phyloP scores from a whole-genome alignment of 2,888 invertebrate species.

The Epsilonema sp. region DNA sequence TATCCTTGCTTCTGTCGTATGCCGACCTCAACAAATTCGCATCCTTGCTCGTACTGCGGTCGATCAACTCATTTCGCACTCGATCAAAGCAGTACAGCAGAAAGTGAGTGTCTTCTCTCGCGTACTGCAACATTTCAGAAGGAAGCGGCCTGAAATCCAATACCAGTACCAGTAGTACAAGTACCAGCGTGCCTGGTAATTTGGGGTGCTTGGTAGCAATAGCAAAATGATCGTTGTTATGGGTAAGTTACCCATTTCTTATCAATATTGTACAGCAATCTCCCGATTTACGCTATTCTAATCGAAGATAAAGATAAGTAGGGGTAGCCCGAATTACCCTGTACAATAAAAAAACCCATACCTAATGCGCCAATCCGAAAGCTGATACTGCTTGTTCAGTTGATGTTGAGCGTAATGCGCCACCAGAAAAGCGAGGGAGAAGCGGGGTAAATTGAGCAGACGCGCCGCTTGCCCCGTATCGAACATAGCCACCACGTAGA shows the following conservation, averaged over 20 bases:
- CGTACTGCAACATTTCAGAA: conserved; percentile 55
- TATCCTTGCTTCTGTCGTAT: too few relatives aligned
- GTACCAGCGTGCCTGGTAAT: not conserved
- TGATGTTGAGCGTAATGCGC: conserved; percentile 53
- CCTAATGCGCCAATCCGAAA: conserved; percentile 83
- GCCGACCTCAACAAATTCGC: too few relatives aligned
- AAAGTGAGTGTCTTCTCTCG: conserved; percentile 82
- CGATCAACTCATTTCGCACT: conserved; percentile 51
- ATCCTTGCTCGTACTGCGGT: too few relatives aligned
- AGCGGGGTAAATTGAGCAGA: conserved; percentile 45
- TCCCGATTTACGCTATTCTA: too few relatives aligned
- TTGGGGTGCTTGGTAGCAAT: too few relatives aligned
- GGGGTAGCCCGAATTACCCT: too few relatives aligned
- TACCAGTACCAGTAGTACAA: not conserved
- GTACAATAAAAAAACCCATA: too few relatives aligned
- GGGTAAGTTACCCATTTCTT: too few relatives aligned
- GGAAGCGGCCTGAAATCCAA: conserved; percentile 50
- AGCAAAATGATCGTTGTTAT: too few relatives aligned
- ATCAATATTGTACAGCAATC: too few relatives aligned
- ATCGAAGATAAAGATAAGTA: not conserved
- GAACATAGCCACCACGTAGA: conserved; percentile 89
- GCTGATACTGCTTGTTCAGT: conserved; percentile 70
- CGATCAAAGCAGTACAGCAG: conserved; percentile 66
- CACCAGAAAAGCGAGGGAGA: conserved; percentile 54
- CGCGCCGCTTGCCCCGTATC: conserved; percentile 62